phyloP scores from a whole-genome alignment of 2,888 invertebrate genomes.

The Pachliopta kotzebuea region DNA sequence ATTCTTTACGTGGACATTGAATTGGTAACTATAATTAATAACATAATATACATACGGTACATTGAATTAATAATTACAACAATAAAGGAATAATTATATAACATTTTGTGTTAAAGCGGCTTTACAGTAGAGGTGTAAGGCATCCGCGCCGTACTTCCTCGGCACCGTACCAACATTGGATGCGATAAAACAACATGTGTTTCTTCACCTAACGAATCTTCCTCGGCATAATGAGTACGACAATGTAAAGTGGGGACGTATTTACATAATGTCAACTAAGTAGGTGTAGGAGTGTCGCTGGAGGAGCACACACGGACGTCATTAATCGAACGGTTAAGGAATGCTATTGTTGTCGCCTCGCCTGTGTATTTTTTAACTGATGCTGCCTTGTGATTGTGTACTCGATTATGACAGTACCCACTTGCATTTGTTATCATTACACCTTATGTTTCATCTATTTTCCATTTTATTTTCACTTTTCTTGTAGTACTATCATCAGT shows the following conservation, averaged over 20 bases:
- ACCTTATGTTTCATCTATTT: constrained; percentile 4
- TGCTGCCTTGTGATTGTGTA: constrained; percentile 45
- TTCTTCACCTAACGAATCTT: constrained; percentile 81
- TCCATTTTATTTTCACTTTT: too few relatives aligned
- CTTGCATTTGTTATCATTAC: constrained; percentile 11
- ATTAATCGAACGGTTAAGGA: constrained; percentile 74
- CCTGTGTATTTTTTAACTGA: constrained; percentile 64
- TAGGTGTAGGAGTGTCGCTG: constrained; percentile 74
- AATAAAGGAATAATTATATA: too few relatives aligned
- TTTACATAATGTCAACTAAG: constrained; percentile 80
- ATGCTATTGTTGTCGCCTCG: constrained; percentile 65
- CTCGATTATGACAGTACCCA: constrained; percentile 50
- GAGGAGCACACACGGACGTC: constrained; percentile 55
- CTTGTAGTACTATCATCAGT: too few relatives aligned
- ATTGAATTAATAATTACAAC: too few relatives aligned
- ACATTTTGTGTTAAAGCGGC: too few relatives aligned
- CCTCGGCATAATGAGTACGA: constrained; percentile 75
- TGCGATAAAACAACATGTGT: constrained; percentile 78
- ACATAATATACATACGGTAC: too few relatives aligned
- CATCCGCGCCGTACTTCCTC: constrained; percentile 43
- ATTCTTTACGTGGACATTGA: too few relatives aligned
- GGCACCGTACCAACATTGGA: constrained; percentile 41
- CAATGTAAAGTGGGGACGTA: constrained; percentile 76
- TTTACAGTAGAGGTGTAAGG: too few relatives aligned
- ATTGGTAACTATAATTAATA: too few relatives aligned